Evolutionary conservation across 2,888 invertebrate species (phyloP), one percentile per base, ranked within the genome.

Genomic region (Bruchidius siliquastri): DNA sequence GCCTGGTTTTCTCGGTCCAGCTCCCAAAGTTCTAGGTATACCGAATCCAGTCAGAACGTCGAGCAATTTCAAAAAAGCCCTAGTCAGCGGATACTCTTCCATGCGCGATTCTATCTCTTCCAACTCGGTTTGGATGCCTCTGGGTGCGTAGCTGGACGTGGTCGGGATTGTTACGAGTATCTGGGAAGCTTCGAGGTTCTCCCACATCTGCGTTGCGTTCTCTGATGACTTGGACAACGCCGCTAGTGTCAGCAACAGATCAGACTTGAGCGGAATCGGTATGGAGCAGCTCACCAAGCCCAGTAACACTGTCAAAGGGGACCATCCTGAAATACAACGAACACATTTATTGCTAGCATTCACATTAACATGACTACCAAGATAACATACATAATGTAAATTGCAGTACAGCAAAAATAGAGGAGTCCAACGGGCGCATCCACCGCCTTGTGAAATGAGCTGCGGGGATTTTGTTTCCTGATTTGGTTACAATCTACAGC

Each of bases 81-180:
- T 90, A 0, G 96, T 96, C 76, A 98, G 87, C 0, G 96, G 95
- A 88, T 96, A 98, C 78, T 94, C 94, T 84, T 98, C 98, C 84
- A 93, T 91, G 70, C 97, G 90, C 4, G 96, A 92, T 85, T 98
- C 98, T 73, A 96, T 93, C 88, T 98, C 97, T 76, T 95, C 95
- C 30, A 98, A 88, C 86, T 98, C 98, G 0, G 94, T 93, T 87
- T 93, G 90, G 72, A 94, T 89, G 2, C 79, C 79, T 78, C 90
- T 85, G 67, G 91, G 91, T 77, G 91, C 91, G 79, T 91, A 91
- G 78, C 89, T 89, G 69, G 90, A 89, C 0, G 90, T 89, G 0
- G 89, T 88, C 0, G 92, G 91, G 68, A 92, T 86, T 0, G 93
- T 93, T 8, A 90, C 89, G 73, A 96, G 90, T 26, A 96, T 92